Evolutionary conservation across 2,888 invertebrate genomes (phyloP), one percentile per base, ranked within the genome.

Genomic region (Desoria tigrina): DNA sequence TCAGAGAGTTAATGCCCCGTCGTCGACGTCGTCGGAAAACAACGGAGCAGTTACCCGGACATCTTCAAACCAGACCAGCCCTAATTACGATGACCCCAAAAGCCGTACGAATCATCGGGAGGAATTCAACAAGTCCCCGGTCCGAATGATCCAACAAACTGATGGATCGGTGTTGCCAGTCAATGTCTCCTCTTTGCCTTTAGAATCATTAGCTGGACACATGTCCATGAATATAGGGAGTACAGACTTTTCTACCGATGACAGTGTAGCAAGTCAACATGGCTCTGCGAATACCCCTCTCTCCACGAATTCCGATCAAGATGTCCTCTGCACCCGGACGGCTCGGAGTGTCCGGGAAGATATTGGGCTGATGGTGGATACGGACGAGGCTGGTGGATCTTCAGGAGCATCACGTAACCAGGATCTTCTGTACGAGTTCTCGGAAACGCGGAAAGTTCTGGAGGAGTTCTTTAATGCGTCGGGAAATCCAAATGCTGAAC

Each of bases 401-500:
- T 18, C 58, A 24, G 3, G 27, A 14, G 16, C 14, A n/a, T 26
- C 49, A 4, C 45, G 45, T 27, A 58, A 27, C 27, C 50, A 61
- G 63, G 92, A 93, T 83, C 92, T 92, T 81, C 81, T 92, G 71
- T 93, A 93, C 80, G 94, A 94, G 81, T 93, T 93, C 81, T 93
- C 93, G 0, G 93, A 94, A 82, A 94, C 94, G 26, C 84, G 92
- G 74, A 93, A 93, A 82, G 93, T 94, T 54, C 83, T 94, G 50
- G 93, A 94, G 79, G 93, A 94, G 82, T 94, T 94, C 82, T 94
- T 93, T 56, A 57, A 88, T 90, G 80, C 90, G 14, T 77, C 60
- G 32, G 69, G 70, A 32, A 39, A 58, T 26, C 61, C 61, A 51
- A 57, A 45, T 26, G 45, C 51, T 0, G 45, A 60, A 39, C 42